phyloP scores from a whole-genome alignment of 2,797 vertebrate species.

The Arremon brunneinucha region DNA sequence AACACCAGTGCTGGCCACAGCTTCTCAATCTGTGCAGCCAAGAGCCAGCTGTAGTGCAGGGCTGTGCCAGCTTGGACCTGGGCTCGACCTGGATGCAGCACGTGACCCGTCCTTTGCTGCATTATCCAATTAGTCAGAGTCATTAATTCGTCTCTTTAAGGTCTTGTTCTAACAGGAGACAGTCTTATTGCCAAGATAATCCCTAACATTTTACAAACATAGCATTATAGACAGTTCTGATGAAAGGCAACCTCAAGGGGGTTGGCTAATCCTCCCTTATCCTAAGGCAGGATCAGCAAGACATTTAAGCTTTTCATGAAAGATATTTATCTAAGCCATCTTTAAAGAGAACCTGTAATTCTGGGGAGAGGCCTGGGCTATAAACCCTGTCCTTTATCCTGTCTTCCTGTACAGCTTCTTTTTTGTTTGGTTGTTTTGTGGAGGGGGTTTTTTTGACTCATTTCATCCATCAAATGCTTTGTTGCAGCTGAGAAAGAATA shows the following conservation, averaged over 20 bases:
- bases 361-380: background rate
- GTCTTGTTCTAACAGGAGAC: constrained; percentile 54
- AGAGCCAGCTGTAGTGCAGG: background rate
- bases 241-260: constrained; percentile 31
- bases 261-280: constrained; percentile 33
- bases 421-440: background rate
- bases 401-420: background rate
- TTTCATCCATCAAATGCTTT: background rate
- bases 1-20: background rate
- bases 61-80: background rate
- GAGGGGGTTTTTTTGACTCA: background rate
- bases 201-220: constrained; percentile 53
- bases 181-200: constrained; percentile 48
- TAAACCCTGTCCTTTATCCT: background rate
- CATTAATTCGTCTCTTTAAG: constrained; percentile 43
- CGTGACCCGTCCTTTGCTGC: background rate
- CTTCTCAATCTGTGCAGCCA: background rate
- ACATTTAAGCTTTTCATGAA: constrained; percentile 47
- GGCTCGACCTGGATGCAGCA: background rate
- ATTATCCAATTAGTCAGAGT: constrained; percentile 42
- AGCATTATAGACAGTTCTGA: constrained; percentile 47
- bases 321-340: constrained; percentile 39
- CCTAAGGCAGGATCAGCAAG: constrained; percentile 41
- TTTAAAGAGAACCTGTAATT: constrained; percentile 20
- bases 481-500: background rate